phyloP scores from a whole-genome alignment of 2,113 vertebrate genomes.

The Terrapene triunguis region DNA sequence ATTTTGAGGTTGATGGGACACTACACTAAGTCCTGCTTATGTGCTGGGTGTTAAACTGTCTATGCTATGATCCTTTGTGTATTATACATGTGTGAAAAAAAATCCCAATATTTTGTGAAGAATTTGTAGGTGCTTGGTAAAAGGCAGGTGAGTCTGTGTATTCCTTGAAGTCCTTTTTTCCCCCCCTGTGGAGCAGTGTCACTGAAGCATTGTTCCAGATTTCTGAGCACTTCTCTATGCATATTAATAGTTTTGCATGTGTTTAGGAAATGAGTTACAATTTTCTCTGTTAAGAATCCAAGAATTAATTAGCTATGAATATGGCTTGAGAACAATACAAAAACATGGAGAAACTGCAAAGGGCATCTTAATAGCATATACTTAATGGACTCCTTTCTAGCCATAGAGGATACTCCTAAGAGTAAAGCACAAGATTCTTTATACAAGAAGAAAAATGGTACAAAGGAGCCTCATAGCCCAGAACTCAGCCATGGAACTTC shows the following conservation, averaged over 20 bases:
- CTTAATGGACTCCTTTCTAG: neutral
- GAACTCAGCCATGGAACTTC: neutral
- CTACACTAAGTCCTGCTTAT: neutral
- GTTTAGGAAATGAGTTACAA: slow-evolving; percentile 34
- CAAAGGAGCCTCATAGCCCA: neutral
- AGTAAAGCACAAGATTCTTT: neutral
- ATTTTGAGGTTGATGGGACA: neutral
- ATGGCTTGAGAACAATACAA: neutral
- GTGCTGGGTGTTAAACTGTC: neutral
- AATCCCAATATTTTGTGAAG: neutral
- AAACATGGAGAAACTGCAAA: neutral
- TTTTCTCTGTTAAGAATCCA: slow-evolving; percentile 4
- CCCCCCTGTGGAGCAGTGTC: neutral
- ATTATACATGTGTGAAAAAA: neutral
- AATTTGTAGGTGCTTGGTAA: neutral
- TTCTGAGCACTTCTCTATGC: neutral
- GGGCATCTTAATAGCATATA: neutral
- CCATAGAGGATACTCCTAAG: neutral
- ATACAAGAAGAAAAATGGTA: neutral
- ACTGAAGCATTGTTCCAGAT: neutral
- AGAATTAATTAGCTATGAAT: slow-evolving; percentile 11
- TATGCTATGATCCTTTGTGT: neutral
- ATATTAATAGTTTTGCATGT: slow-evolving; percentile 21
- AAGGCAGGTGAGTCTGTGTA: neutral
- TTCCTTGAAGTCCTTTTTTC: neutral